Base-by-base conservation (phyloP, 1,140 invertebrate species). In the Heliconius hewitsoni region DNA sequence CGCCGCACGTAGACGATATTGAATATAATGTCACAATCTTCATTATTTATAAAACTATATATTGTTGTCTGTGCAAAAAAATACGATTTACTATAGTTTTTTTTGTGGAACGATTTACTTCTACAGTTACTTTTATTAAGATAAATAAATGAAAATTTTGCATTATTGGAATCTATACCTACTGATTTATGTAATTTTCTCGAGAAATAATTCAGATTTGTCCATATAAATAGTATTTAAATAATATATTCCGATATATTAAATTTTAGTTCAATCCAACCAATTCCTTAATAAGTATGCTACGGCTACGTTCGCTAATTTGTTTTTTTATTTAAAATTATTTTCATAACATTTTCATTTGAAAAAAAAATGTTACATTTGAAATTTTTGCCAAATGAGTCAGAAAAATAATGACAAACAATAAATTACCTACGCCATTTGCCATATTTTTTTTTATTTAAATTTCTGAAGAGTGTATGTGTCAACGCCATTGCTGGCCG, bases 381-480 rank as follows among this genome's bases (percentile, higher is more conserved):
- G 27, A 78, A 71, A 55, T 81, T 75, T 75, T 81, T 78, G 30
- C 34, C 46, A 70, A 55, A 50, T 77, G 71, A 78, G 37, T 79
- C 80, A 77, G 78, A 73, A 76, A 34, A 77, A 60, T 80, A 75
- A 82, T 78, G 78, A 73, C 73, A 86, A 89, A 89, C 90, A 86
- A 82, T 88, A 89, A 92, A 83, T 86, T 88, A 91, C 86, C 75
- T 74, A 72, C 57, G 83, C 80, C 78, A 84, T 66, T 66, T 66
- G 60, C 30, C 27, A 88, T 90, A 87, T 90, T 87, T 90, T 87
- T 91, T 88, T 86, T 79, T 70, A 84, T 82, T 82, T 81, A 78
- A 82, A 85, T 82, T 83, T 80, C 82, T 82, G 81, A 81, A 84
- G 81, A 83, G 82, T 85, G 80, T 84, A 84, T 85, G 83, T 87